phyloP scores from a whole-genome alignment of 2,113 vertebrate genomes.

The Nannospalax galili region DNA sequence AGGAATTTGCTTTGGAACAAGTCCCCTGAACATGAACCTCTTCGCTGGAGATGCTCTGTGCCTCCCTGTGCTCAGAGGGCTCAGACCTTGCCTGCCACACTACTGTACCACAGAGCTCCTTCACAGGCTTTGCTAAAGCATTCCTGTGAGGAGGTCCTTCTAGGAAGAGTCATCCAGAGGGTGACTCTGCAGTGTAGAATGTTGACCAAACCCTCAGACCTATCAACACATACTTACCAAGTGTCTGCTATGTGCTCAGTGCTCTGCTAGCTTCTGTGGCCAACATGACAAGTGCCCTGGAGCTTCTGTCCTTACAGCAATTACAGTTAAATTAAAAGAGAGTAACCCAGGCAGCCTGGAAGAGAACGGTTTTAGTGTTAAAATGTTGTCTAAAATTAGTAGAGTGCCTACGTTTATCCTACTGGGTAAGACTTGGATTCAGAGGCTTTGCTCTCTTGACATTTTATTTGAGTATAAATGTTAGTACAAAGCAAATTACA shows the following conservation, averaged over 20 bases:
- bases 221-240: neutral
- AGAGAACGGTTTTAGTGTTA: neutral
- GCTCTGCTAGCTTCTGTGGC: neutral
- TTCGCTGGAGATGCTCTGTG: neutral
- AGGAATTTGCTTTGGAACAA: constrained; percentile 12
- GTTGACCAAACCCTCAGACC: neutral
- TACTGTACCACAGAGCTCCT: neutral
- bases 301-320: neutral
- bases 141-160: constrained; percentile 1
- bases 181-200: neutral
- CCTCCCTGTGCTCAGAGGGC: neutral
- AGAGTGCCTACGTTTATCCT: neutral
- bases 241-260: neutral
- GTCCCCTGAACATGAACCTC: neutral
- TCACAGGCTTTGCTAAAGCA: neutral
- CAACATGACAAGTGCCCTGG: neutral
- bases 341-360: neutral
- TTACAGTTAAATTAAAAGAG: neutral
- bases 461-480: constrained; percentile 9
- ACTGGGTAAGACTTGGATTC: neutral
- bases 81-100: neutral
- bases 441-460: neutral
- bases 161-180: neutral
- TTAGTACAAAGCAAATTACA: constrained; percentile 26
- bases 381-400: neutral